Conservation (phyloP, 2,888 invertebrate species). For the Osmoderma eremita region DNA sequence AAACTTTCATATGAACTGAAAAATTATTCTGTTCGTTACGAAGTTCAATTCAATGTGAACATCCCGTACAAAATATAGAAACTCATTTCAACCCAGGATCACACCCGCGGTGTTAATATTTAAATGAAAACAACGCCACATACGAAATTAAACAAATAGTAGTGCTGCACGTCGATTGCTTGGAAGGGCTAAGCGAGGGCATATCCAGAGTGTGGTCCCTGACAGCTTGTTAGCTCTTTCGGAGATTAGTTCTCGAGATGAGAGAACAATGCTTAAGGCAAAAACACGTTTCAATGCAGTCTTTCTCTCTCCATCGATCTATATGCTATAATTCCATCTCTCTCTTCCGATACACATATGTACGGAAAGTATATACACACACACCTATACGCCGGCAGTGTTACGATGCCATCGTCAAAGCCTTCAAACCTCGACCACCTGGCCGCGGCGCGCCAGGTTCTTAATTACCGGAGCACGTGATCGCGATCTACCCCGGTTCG, state of each 20-base stretch:
- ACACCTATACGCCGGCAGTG: neutral
- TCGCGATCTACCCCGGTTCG: constrained; percentile 37
- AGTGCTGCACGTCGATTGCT: constrained; percentile 19
- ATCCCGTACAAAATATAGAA: neutral
- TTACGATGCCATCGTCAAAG: constrained; percentile 6
- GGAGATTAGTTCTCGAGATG: constrained; percentile 51
- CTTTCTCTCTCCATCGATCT: constrained; percentile 6
- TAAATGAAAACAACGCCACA: constrained; percentile 34
- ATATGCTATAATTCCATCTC: constrained; percentile 8
- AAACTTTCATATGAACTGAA: too few relatives aligned
- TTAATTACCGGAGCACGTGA: constrained; percentile 44
- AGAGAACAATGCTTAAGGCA: constrained; percentile 47
- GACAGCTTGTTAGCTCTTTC: constrained; percentile 52
- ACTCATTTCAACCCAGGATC: constrained; percentile 13
- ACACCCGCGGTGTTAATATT: constrained; percentile 17
- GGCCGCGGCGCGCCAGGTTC: constrained; percentile 42
- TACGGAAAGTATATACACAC: neutral
- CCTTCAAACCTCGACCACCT: constrained; percentile 39
- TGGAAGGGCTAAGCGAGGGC: constrained; percentile 32
- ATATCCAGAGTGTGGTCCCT: constrained; percentile 48
- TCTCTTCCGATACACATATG: constrained; percentile 25
- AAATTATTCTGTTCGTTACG: too few relatives aligned
- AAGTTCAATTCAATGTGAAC: too few relatives aligned
- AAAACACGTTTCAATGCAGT: constrained; percentile 43
- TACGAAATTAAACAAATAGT: constrained; percentile 43